Conservation (phyloP, 2,888 invertebrate genomes). For the Andrena fulva region DNA sequence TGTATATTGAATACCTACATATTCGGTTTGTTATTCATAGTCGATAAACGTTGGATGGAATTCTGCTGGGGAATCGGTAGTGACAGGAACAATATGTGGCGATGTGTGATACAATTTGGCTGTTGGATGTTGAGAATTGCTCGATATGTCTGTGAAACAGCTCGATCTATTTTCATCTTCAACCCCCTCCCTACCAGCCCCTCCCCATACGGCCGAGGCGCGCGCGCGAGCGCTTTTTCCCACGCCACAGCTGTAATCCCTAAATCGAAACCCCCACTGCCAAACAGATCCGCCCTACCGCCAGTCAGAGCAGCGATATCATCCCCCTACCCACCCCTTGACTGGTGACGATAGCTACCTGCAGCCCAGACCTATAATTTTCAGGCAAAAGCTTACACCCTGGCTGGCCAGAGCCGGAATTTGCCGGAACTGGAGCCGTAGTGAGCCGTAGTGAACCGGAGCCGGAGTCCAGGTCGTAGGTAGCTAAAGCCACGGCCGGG, state of each 20-base stretch:
- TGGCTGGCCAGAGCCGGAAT: conserved; percentile 78
- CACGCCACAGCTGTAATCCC: conserved; percentile 2
- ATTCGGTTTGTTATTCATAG: no score
- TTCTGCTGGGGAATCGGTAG: neutral
- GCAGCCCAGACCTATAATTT: conserved; percentile 79
- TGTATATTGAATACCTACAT: no score
- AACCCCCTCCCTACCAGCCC: neutral
- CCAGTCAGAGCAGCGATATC: neutral
- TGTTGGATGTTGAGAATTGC: neutral
- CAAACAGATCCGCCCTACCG: neutral
- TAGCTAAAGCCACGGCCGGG: conserved; percentile 68
- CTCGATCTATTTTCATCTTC: conserved; percentile 16
- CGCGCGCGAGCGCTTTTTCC: neutral
- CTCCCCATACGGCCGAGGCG: neutral
- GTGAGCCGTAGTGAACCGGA: conserved; percentile 22
- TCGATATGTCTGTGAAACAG: neutral
- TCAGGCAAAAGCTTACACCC: conserved; percentile 81
- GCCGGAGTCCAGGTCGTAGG: conserved; percentile 74
- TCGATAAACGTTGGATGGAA: no score
- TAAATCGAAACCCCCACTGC: neutral
- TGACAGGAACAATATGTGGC: neutral
- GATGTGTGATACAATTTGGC: neutral
- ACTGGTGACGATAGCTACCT: conserved; percentile 73
- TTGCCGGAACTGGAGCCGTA: conserved; percentile 15
- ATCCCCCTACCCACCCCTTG: conserved; percentile 29